Conservation (phyloP, 2,113 vertebrate genomes). For the Zapornia atra region DNA sequence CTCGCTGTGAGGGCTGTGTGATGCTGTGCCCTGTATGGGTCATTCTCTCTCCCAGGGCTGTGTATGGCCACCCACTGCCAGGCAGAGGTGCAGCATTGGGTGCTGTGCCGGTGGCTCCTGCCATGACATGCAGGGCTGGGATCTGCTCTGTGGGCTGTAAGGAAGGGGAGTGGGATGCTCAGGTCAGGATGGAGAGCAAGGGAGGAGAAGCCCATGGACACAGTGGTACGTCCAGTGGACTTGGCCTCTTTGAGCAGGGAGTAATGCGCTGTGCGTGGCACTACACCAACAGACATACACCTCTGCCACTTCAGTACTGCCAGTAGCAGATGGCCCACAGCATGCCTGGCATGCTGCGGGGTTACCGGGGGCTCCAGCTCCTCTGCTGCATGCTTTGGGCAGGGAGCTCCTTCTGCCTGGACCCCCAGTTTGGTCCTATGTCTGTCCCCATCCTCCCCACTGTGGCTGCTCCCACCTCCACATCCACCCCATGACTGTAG, state of each 20-base stretch:
- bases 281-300: conserved; percentile 5
- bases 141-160: not conserved
- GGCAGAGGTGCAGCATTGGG: too few relatives aligned
- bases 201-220: not conserved
- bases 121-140: not conserved
- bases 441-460: not conserved
- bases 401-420: not conserved
- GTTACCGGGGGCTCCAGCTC: conserved; percentile 1
- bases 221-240: not conserved
- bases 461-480: not conserved
- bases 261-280: not conserved
- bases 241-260: conserved; percentile 3
- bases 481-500: accelerated
- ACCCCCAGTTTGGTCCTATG: too few relatives aligned
- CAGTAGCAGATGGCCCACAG: not conserved
- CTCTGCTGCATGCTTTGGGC: not conserved
- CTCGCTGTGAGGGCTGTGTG: accelerated
- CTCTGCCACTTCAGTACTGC: not conserved
- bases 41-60: not conserved
- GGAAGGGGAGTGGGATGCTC: not conserved
- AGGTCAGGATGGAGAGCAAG: not conserved
- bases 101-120: too few relatives aligned
- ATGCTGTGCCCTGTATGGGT: not conserved
- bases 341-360: not conserved
- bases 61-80: not conserved